Conservation (phyloP, 1,140 invertebrate species). For the Zelostemma sp. region DNA sequence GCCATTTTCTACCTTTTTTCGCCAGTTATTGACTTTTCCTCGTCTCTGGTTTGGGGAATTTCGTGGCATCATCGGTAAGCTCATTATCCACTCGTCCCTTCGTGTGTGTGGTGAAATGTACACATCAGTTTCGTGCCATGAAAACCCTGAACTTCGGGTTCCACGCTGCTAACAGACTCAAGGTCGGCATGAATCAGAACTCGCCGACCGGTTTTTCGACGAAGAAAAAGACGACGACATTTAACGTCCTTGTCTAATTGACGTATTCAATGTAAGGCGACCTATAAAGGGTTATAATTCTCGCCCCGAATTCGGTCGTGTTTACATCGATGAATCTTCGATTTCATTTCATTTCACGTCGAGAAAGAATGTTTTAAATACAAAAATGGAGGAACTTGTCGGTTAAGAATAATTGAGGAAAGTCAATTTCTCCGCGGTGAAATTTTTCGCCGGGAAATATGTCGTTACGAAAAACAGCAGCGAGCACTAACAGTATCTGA, state of each 20-base stretch:
- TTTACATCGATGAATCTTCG: too few species aligned
- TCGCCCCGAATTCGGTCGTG: too few species aligned
- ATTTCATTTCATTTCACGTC: too few species aligned
- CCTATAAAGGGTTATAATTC: too few species aligned
- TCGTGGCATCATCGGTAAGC: too few species aligned
- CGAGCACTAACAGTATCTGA: conserved; percentile 9
- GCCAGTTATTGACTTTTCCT: conserved; percentile 5
- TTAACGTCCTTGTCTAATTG: conserved; percentile 8
- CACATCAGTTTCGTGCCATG: conserved; percentile 17
- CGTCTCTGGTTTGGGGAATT: background rate
- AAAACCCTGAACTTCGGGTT: conserved; percentile 49
- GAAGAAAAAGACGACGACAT: conserved; percentile 45
- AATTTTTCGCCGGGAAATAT: conserved; percentile 13
- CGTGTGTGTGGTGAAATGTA: conserved; percentile 1
- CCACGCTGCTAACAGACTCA: conserved; percentile 41
- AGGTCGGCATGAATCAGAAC: conserved; percentile 46
- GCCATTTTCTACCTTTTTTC: background rate
- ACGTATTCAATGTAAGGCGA: conserved; percentile 9
- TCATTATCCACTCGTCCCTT: background rate
- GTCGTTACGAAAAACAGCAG: conserved; percentile 3
- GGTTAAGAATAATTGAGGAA: conserved; percentile 7
- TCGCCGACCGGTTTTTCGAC: conserved; percentile 44
- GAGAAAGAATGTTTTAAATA: too few species aligned
- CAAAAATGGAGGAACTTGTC: too few species aligned
- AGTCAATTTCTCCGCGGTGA: conserved; percentile 2